A percentile compares a stretch with the other conserved stretches of the same genome.
Evolutionary conservation across 1,140 invertebrate species (phyloP).

Genomic region (Drosophila yakuba): DNA sequence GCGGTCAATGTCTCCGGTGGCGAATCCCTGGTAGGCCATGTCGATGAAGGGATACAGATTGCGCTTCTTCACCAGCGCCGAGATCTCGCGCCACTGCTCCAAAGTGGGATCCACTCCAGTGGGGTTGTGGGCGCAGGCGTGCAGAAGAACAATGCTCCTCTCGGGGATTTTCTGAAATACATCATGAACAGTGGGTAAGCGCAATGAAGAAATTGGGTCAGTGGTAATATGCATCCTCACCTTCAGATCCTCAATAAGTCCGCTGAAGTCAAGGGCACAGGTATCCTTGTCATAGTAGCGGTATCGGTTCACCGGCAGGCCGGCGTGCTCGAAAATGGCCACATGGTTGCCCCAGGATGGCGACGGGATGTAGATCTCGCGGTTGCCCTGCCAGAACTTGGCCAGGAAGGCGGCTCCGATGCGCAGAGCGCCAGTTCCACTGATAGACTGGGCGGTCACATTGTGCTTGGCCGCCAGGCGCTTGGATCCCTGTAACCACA

Average conservation of each 20-base stretch:
- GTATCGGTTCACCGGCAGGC: slow-evolving; percentile 95
- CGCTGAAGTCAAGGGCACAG: slow-evolving; percentile 97
- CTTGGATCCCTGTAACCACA: slow-evolving; percentile 86
- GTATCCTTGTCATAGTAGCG: slow-evolving; percentile 98
- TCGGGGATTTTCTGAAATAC: slow-evolving; percentile 94
- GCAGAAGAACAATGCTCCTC: slow-evolving; percentile 95
- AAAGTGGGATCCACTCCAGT: slow-evolving; percentile 98
- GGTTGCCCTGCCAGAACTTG: slow-evolving; percentile 93
- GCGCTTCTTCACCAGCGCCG: slow-evolving; percentile 90
- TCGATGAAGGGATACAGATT: slow-evolving; percentile 99
- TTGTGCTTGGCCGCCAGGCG: slow-evolving; percentile 90
- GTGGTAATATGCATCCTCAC: slow-evolving; percentile 86
- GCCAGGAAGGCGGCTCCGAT: slow-evolving; percentile 96
- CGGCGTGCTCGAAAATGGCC: slow-evolving; percentile 96
- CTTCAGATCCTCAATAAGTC: slow-evolving; percentile 95
- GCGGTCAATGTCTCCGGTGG: slow-evolving; percentile 93
- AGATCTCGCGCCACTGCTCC: slow-evolving; percentile 96
- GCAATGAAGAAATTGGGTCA: background rate
- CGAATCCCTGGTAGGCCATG: slow-evolving; percentile 99
- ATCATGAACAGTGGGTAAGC: background rate
- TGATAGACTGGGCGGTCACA: slow-evolving; percentile 92
- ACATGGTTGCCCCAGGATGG: slow-evolving; percentile 99
- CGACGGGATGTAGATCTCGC: slow-evolving; percentile 96
- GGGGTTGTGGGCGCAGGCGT: slow-evolving; percentile 99
- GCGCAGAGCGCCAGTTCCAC: slow-evolving; percentile 98